Evolutionary conservation across 2,888 invertebrate species (phyloP).

Genomic region (Acanthacorydalis orientalis): DNA sequence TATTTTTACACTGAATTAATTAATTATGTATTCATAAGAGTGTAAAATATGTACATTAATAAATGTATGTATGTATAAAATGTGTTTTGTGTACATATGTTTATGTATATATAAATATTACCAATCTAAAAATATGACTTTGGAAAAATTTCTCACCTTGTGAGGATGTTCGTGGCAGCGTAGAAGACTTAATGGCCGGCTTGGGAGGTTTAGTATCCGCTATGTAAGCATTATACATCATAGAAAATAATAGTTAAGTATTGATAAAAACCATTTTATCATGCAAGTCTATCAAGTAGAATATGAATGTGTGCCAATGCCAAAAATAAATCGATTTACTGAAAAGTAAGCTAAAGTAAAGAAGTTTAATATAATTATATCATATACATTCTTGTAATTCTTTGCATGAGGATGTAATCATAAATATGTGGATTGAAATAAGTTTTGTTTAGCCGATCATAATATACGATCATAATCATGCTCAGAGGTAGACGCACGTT

Average conservation of each 20-base stretch:
- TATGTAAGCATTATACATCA: slow-evolving; percentile 21
- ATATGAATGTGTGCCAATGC: too few relatives aligned
- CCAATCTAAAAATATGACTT: background rate
- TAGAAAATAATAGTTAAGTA: slow-evolving; percentile 11
- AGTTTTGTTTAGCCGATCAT: too few relatives aligned
- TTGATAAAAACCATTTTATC: background rate
- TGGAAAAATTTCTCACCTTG: slow-evolving; percentile 54
- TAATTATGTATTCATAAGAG: background rate
- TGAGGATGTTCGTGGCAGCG: slow-evolving; percentile 83
- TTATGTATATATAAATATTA: background rate
- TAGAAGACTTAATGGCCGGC: slow-evolving; percentile 92
- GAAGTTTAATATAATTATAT: too few relatives aligned
- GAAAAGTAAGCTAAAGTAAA: too few relatives aligned
- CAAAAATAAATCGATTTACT: too few relatives aligned
- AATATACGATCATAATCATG: too few relatives aligned
- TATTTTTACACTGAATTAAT: background rate
- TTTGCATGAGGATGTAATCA: too few relatives aligned
- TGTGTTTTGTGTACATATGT: background rate
- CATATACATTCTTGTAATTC: too few relatives aligned
- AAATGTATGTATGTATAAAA: background rate
- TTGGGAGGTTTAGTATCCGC: slow-evolving; percentile 90
- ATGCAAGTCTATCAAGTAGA: too few relatives aligned
- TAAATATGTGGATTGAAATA: too few relatives aligned
- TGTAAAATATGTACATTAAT: background rate
- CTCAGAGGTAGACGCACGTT: too few relatives aligned